Evolutionary conservation across 2,113 vertebrate species (phyloP).

Genomic region (Sinocyclocheilus anophthalmus): DNA sequence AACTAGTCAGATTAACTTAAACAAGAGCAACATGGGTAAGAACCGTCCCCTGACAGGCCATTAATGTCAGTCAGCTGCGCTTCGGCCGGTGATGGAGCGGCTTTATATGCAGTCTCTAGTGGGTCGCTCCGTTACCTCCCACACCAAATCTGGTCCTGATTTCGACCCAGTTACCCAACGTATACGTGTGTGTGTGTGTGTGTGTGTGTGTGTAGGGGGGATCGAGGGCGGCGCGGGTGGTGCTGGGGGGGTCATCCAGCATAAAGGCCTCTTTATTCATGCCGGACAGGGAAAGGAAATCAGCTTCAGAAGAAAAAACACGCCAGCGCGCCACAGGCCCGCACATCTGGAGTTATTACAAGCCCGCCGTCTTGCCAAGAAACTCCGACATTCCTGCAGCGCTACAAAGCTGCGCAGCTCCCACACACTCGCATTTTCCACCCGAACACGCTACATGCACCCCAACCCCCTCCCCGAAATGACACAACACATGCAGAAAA

Average conservation of each 20-base stretch:
- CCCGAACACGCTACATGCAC: background rate
- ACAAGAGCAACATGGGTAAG: too few species aligned
- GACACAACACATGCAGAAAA: constrained; percentile 64
- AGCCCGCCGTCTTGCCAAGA: constrained; percentile 79
- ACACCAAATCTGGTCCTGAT: constrained; percentile 73
- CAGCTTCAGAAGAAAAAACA: constrained; percentile 81
- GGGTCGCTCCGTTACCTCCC: background rate
- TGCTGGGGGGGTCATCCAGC: constrained; percentile 45
- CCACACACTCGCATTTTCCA: constrained; percentile 53
- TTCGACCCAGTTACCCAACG: constrained; percentile 58
- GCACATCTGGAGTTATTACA: constrained; percentile 96
- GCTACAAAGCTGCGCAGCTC: constrained; percentile 73
- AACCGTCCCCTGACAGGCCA: too few species aligned
- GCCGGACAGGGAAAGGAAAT: constrained; percentile 82
- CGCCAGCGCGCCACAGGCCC: constrained; percentile 76
- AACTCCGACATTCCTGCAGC: constrained; percentile 85
- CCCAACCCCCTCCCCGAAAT: constrained; percentile 53
- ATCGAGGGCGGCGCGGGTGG: too few species aligned
- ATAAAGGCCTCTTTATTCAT: constrained; percentile 84
- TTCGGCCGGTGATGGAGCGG: too few species aligned
- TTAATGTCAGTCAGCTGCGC: too few species aligned
- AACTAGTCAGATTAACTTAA: too few species aligned
- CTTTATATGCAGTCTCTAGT: background rate
- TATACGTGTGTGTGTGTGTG: too few species aligned
- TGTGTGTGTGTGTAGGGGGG: too few species aligned